These are phyloP conservation scores for Pristionchus arcanus DNA, from an alignment of 2,888 invertebrate species.

Conservation along the genomic window DNA sequence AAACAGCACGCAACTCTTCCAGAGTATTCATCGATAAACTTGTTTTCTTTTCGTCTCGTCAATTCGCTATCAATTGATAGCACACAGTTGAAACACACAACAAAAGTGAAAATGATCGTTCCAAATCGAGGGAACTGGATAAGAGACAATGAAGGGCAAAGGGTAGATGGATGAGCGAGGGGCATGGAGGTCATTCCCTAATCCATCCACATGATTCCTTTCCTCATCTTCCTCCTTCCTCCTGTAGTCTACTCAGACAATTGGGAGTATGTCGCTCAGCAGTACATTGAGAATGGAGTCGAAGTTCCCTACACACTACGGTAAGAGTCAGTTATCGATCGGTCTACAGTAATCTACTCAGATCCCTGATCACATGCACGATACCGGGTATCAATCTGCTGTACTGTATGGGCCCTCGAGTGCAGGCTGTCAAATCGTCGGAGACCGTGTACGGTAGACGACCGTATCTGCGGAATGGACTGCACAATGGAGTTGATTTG, in stretches of 20 bases:
- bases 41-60: background rate
- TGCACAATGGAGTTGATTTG: conserved; percentile 54
- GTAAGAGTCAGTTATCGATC: conserved; percentile 24
- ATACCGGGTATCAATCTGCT: conserved; percentile 55
- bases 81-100: conserved; percentile 2
- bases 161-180: background rate
- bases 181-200: background rate
- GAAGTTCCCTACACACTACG: conserved; percentile 53
- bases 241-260: background rate
- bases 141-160: conserved; percentile 28
- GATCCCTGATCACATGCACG: conserved; percentile 50
- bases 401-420: conserved; percentile 55
- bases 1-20: conserved; percentile 2
- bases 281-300: conserved; percentile 55
- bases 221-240: background rate
- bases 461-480: conserved; percentile 46
- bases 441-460: conserved; percentile 55
- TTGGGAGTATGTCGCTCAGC: conserved; percentile 9
- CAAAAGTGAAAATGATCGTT: conserved; percentile 35
- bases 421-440: conserved; percentile 52
- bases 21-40: conserved; percentile 31
- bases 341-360: background rate
- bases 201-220: conserved; percentile 9
- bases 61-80: background rate
- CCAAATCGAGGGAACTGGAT: conserved; percentile 41